Evolutionary conservation across 1,140 invertebrate genomes (phyloP).

Genomic region (Leptinotarsa undecemlineata): DNA sequence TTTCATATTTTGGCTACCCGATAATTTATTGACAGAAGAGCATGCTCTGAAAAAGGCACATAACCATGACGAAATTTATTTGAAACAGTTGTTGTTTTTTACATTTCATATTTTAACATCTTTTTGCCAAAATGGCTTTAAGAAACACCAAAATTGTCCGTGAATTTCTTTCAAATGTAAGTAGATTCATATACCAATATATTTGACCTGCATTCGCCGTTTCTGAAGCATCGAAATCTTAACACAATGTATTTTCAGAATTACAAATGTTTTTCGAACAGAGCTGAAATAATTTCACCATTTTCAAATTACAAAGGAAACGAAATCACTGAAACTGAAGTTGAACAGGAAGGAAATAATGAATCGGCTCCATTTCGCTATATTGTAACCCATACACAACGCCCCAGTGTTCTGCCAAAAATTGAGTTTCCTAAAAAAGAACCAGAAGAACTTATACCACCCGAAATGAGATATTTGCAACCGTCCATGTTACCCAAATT

Average conservation of each 20-base stretch:
- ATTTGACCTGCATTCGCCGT: too few relatives aligned
- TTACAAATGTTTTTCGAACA: slow-evolving; percentile 10
- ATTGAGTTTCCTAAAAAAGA: slow-evolving; percentile 5
- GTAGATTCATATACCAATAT: slow-evolving; percentile 6
- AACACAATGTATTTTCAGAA: background rate
- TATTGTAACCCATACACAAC: background rate
- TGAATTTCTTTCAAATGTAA: slow-evolving; percentile 35
- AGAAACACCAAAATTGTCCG: slow-evolving; percentile 39
- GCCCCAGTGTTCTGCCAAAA: background rate
- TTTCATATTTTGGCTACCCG: too few relatives aligned
- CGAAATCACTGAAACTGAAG: background rate
- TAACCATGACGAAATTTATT: slow-evolving; percentile 36
- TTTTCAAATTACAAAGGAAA: background rate
- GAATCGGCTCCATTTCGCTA: background rate
- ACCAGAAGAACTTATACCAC: slow-evolving; percentile 11
- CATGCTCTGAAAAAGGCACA: slow-evolving; percentile 2
- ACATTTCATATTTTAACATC: slow-evolving; percentile 33
- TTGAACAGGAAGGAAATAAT: background rate
- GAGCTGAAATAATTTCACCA: background rate
- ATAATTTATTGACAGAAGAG: background rate
- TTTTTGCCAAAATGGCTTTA: slow-evolving; percentile 37
- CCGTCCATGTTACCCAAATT: slow-evolving; percentile 8
- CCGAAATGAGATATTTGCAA: slow-evolving; percentile 9
- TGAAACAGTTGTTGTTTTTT: slow-evolving; percentile 32
- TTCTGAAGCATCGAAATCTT: too few relatives aligned